These are phyloP conservation scores for Girardinus metallicus DNA, from an alignment of 2,797 vertebrate species.

Conservation along the genomic window DNA sequence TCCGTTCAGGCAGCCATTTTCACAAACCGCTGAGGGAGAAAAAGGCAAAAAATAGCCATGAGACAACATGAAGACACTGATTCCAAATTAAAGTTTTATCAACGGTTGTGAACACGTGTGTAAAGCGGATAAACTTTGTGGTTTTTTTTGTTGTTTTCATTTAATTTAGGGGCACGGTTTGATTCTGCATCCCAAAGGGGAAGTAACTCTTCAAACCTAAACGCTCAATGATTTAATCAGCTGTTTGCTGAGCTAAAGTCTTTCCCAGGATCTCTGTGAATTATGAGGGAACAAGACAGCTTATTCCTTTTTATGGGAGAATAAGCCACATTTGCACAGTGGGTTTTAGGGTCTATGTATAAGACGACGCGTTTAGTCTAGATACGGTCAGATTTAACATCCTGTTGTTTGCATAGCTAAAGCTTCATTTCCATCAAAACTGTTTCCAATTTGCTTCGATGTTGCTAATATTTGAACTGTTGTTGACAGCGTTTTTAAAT, in stretches of 20 bases:
- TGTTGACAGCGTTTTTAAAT: not conserved
- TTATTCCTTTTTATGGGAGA: not conserved
- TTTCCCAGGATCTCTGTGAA: not conserved
- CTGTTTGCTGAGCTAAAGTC: not conserved
- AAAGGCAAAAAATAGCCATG: slow-evolving; percentile 27
- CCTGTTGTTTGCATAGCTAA: not conserved
- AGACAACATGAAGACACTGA: slow-evolving; percentile 12
- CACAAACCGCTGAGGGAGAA: slow-evolving; percentile 90
- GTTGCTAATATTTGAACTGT: not conserved
- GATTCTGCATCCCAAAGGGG: not conserved
- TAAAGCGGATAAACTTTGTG: not conserved
- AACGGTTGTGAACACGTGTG: not conserved
- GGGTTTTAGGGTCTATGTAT: not conserved
- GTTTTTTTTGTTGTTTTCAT: not conserved
- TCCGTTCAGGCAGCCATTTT: slow-evolving; percentile 94
- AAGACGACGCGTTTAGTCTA: not conserved
- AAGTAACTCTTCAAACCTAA: not conserved
- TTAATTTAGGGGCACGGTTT: not conserved
- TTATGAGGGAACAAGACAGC: not conserved
- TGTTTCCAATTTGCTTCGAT: not conserved
- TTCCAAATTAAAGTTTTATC: not conserved
- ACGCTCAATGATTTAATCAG: not conserved
- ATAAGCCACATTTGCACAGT: not conserved
- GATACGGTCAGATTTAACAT: not conserved
- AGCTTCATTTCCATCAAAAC: not conserved